phyloP scores from a whole-genome alignment of 2,888 invertebrate genomes.

The Conomelus anceps region DNA sequence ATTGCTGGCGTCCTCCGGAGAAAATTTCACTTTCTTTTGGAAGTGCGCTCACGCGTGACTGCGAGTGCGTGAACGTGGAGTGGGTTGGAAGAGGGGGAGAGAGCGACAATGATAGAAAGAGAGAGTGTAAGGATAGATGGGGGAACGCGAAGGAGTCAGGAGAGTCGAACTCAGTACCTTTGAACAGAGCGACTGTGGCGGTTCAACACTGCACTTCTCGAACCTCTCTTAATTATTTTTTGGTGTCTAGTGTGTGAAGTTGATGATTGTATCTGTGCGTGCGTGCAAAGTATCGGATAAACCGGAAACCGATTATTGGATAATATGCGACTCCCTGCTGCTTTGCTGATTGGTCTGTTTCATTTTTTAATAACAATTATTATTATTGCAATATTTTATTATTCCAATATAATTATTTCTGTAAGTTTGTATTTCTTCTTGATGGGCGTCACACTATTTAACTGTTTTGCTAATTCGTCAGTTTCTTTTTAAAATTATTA shows the following conservation, averaged over 20 bases:
- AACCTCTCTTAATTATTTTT: background rate
- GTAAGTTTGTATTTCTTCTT: no score
- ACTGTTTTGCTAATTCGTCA: no score
- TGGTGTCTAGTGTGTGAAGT: background rate
- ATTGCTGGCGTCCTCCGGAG: background rate
- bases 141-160: background rate
- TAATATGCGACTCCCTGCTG: background rate
- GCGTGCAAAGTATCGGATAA: background rate
- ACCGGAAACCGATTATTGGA: background rate
- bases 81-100: background rate
- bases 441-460: no score
- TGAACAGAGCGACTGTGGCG: background rate
- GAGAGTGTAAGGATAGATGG: background rate
- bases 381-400: background rate
- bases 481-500: no score
- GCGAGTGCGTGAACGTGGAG: background rate
- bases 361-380: background rate
- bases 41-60: background rate
- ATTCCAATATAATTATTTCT: background rate
- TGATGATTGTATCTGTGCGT: background rate
- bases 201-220: background rate
- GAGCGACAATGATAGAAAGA: background rate
- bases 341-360: background rate
- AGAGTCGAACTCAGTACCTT: background rate
- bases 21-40: slow-evolving; percentile 12